Conservation (phyloP, 2,888 invertebrate genomes). For the Phymatocera aterrima region DNA sequence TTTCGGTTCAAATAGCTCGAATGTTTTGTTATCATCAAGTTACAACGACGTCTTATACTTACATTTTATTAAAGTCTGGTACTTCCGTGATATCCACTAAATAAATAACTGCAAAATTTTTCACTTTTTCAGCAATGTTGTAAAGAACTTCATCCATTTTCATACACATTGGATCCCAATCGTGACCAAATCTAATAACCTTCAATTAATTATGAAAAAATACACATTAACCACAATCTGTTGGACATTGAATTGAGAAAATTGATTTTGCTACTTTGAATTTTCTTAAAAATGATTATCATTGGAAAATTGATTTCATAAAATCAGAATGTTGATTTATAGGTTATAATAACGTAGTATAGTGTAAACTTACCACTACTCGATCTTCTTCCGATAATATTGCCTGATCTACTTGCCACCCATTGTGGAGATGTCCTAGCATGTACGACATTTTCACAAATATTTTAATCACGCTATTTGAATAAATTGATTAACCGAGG, state of each 20-base stretch:
- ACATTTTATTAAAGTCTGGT: slow-evolving; percentile 99
- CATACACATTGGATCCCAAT: slow-evolving; percentile 99
- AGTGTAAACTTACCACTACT: slow-evolving; percentile 87
- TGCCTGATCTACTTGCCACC: slow-evolving; percentile 99
- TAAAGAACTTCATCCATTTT: slow-evolving; percentile 99
- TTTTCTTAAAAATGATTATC: background rate
- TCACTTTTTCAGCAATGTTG: slow-evolving; percentile 97
- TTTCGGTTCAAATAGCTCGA: too few species aligned
- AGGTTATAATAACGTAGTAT: slow-evolving; percentile 46
- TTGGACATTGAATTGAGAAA: slow-evolving; percentile 33
- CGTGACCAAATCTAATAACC: slow-evolving; percentile 98
- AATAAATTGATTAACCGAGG: background rate
- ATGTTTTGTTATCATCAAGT: too few species aligned
- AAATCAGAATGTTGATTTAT: background rate
- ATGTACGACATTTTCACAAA: slow-evolving; percentile 94
- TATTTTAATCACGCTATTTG: slow-evolving; percentile 13
- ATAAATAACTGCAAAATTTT: slow-evolving; percentile 98
- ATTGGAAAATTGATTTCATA: background rate
- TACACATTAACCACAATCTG: background rate
- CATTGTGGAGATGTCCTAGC: slow-evolving; percentile 99
- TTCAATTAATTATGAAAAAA: slow-evolving; percentile 64
- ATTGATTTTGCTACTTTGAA: too few species aligned
- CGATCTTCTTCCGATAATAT: slow-evolving; percentile 99
- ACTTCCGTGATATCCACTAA: slow-evolving; percentile 98
- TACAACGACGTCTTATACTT: slow-evolving; percentile 67